These are phyloP conservation scores for Colletes latitarsis DNA, from an alignment of 1,140 invertebrate species.

Conservation along the genomic window DNA sequence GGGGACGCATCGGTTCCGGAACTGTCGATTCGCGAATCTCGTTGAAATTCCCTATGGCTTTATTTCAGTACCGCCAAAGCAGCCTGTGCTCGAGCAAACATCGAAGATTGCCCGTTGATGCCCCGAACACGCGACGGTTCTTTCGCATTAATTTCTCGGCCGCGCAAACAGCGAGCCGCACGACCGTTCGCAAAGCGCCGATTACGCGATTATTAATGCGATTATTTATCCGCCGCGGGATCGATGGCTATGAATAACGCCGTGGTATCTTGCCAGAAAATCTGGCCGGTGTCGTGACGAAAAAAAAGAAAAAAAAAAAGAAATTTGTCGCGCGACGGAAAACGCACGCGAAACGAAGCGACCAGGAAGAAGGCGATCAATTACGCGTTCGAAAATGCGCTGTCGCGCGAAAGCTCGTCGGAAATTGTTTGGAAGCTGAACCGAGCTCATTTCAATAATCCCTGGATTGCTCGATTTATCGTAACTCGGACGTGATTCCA, in stretches of 20 bases:
- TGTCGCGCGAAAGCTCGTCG: not conserved
- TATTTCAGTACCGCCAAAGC: not conserved
- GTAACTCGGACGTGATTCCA: not conserved
- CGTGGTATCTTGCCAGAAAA: conserved; percentile 40
- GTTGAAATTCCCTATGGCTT: not conserved
- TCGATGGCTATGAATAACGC: conserved; percentile 39
- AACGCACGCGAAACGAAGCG: conserved; percentile 20
- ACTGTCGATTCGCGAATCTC: not conserved
- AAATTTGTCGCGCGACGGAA: not conserved
- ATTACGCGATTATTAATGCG: conserved; percentile 55
- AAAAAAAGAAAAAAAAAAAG: not conserved
- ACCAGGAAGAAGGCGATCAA: conserved; percentile 38
- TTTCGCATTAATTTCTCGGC: conserved; percentile 32
- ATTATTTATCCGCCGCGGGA: conserved; percentile 58
- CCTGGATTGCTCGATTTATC: not conserved
- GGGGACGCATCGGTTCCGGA: no score
- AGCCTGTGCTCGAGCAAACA: not conserved
- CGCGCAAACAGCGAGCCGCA: not conserved
- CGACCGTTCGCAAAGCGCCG: conserved; percentile 10
- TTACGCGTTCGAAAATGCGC: conserved; percentile 41
- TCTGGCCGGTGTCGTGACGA: conserved; percentile 14
- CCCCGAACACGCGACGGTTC: conserved; percentile 9
- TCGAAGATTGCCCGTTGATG: conserved; percentile 20
- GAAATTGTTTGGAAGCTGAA: not conserved
- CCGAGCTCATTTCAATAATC: not conserved